Evolutionary conservation across 2,888 invertebrate species (phyloP), one percentile per base, ranked within the genome.

Genomic region (Athalia rosae): DNA sequence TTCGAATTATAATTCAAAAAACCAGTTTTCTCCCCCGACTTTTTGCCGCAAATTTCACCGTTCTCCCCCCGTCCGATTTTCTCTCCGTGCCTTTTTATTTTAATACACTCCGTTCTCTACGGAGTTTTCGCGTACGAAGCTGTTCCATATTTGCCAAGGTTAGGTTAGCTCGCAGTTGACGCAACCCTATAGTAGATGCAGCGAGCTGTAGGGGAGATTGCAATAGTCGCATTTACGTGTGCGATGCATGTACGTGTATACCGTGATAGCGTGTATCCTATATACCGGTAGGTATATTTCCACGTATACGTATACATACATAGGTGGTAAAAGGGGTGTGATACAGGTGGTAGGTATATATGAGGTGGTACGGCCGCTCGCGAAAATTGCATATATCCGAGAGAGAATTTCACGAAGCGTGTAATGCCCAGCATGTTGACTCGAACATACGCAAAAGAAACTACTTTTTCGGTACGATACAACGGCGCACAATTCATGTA

Each of bases 341-440:
- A 28, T 28, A 28, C 28, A 28, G 28, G 28, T 28, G 28, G 28
- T 28, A 28, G 2, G 28, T 28, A 2, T 28, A 28, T 28, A 28
- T n/a, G n/a, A n/a, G 66, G 53, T 67, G 67, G 15, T 45, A 47
- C 64, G 47, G 15, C 64, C 9, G 67, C 67, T 53, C 53, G 28
- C 28, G 67, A 67, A 67, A 67, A 67, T 67, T 67, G 50, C 67
- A 67, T 67, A 67, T 53, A 67, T 58, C 45, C 71, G 45, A 59
- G 62, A 74, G 74, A 62, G 62, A 48, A 62, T 74, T 74, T 74
- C 28, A 61, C 74, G 48, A 74, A 74, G 74, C 74, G 74, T 62
- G 74, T 74, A 74, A 74, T 74, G 62, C 74, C 61, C 62, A 47
- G 74, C 59, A 74, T 74, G 74, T 74, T 74, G 74, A 74, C 74